A percentile compares a stretch with the other conserved stretches of the same genome.
Evolutionary conservation across 2,113 vertebrate genomes (phyloP).

Genomic region (Prietella phreatophila): DNA sequence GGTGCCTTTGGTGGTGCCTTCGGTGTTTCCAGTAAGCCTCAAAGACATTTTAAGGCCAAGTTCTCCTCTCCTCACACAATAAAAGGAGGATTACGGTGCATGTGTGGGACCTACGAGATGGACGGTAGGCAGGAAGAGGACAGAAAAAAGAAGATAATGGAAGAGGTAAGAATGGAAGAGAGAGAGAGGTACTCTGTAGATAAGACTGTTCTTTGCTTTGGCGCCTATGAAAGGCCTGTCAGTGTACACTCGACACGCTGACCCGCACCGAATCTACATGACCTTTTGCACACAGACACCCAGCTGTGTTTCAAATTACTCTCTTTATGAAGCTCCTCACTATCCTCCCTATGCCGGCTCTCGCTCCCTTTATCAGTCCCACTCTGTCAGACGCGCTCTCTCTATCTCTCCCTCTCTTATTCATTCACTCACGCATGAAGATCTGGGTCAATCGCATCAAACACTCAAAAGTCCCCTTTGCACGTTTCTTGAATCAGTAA

Average conservation of each 20-base stretch:
- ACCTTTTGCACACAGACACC: slow-evolving; percentile 48
- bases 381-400: background rate
- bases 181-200: background rate
- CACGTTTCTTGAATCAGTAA: slow-evolving; percentile 49
- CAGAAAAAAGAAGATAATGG: background rate
- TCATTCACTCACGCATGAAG: slow-evolving; percentile 54
- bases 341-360: slow-evolving; percentile 23
- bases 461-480: slow-evolving; percentile 51
- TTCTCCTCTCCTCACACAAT: slow-evolving; percentile 11
- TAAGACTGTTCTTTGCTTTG: slow-evolving; percentile 20
- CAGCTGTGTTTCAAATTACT: slow-evolving; percentile 54
- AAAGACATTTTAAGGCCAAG: background rate
- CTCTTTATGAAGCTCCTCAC: slow-evolving; percentile 42
- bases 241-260: slow-evolving; percentile 31
- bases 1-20: background rate
- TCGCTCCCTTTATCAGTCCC: slow-evolving; percentile 7
- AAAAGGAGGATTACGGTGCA: slow-evolving; percentile 24
- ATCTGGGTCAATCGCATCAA: slow-evolving; percentile 74
- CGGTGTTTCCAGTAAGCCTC: background rate
- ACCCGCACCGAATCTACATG: slow-evolving; percentile 41
- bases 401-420: slow-evolving; percentile 12
- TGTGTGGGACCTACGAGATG: background rate
- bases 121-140: background rate
- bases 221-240: slow-evolving; percentile 12
- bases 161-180: background rate